phyloP scores from a whole-genome alignment of 1,140 invertebrate species.

The Drosophila bifasciata region DNA sequence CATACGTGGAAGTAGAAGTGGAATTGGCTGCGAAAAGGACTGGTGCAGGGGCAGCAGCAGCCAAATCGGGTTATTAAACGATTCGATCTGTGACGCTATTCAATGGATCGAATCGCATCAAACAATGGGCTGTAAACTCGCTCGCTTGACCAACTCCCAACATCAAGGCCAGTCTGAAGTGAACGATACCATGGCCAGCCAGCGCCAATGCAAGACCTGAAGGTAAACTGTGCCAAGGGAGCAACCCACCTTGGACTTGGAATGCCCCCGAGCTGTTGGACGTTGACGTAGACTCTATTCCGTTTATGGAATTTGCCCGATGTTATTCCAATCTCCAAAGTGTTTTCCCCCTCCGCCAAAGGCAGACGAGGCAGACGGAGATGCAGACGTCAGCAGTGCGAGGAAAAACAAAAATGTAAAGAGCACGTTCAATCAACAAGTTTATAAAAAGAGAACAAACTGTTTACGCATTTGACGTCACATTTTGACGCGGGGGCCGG shows the following conservation, averaged over 20 bases:
- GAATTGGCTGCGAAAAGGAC: slow-evolving; percentile 49
- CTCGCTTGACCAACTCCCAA: background rate
- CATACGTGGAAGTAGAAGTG: slow-evolving; percentile 46
- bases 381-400: slow-evolving; percentile 13
- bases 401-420: slow-evolving; percentile 29
- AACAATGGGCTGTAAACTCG: slow-evolving; percentile 6
- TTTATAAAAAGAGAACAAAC: slow-evolving; percentile 51
- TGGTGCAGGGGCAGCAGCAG: background rate
- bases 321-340: background rate
- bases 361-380: background rate
- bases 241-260: slow-evolving; percentile 5
- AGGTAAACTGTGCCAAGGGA: slow-evolving; percentile 56
- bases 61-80: slow-evolving; percentile 27
- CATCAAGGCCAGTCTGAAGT: slow-evolving; percentile 33
- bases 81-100: background rate
- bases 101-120: background rate
- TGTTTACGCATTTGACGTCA: slow-evolving; percentile 62
- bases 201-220: slow-evolving; percentile 22
- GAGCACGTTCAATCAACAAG: slow-evolving; percentile 50
- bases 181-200: slow-evolving; percentile 22
- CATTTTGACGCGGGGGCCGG: slow-evolving; percentile 27
- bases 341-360: slow-evolving; percentile 38
- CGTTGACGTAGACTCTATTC: slow-evolving; percentile 43
- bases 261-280: slow-evolving; percentile 18
- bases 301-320: background rate